Base-by-base conservation (phyloP, 2,888 invertebrate genomes). In the Saturnia japonica region DNA sequence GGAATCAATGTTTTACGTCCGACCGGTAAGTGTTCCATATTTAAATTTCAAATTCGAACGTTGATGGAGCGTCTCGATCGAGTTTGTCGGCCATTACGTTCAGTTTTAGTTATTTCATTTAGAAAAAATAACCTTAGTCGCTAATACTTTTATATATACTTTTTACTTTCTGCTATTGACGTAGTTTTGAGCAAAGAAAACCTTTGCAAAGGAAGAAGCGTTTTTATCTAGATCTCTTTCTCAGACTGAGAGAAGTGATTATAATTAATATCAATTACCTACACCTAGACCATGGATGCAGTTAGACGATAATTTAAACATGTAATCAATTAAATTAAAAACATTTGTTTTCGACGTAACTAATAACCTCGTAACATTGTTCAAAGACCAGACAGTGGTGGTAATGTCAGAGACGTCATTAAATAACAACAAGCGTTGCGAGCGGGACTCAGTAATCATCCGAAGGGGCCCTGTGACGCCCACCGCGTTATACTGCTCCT, bases 1-100 rank as follows among this genome's bases (percentile, higher is more conserved):
- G 82, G 85, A 88, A 88, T 89, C 85, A 85, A 88, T 88, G 87
- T 88, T 87, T 87, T 84, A 86, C 86, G 88, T 87, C 87, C 88
- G 86, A 82, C 68, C 82, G 84, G 85, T 87, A 89, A 90, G 89
- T 90, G 89, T 87, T 90, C 84, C 85, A 84, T 85, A 88, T 88
- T 87, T 88, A 88, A 85, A 88, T 81, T 82, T 83, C 78, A 79
- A 82, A 82, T 81, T 79, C 78, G 78, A 79, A 78, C 68, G 71
- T 51, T 68, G 71, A 71, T 71, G 62, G 71, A 71, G 25, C 51
- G 54, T 28, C 64, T 64, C 68, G 71, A 71, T 62, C 64, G 68
- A 12, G 43, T 54, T 42, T 60, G 68, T 66, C 62, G 68, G 62
- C 47, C 25, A 42, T 54, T 67, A 60, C 68, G 25, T 60, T 16